Evolutionary conservation across 2,113 vertebrate genomes (phyloP), one percentile per base, ranked within the genome.

Genomic region (Urocynchramus pylzowi): DNA sequence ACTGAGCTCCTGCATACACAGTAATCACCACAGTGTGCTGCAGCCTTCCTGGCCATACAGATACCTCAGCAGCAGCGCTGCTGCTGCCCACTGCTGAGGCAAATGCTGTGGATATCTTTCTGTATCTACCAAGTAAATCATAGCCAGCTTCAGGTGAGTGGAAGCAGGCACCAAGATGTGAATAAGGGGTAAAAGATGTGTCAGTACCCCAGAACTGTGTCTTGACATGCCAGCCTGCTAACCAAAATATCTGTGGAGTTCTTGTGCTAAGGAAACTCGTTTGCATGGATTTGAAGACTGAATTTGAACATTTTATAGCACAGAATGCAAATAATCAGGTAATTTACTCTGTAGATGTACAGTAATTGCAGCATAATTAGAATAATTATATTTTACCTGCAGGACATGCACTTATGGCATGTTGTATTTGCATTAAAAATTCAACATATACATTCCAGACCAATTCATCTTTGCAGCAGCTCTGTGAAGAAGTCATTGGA

Each of bases 281-380:
- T 68, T 76, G 30, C 56, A 33, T 74, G 31, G 37, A 21, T 56
- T 91, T 92, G 74, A 45, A 96, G 50, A 90, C 10, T 49, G 57
- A 93, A 84, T 88, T 83, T 53, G 35, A 93, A 90, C 44, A 61
- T 84, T 96, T 96, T 92, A 90, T 87, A 88, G 22, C 67, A 92
- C 53, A 79, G 60, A 87, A 95, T 95, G 59, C 52, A 94, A 96
- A 96, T 94, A 97, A 95, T 91, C 77, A 89, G 22, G 35, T 95
- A 96, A 95, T 96, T 97, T 94, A 95, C 82, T 96, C 78, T 84
- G 65, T 95, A 93, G 79, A 57, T 96, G 47, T 85, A 87, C 69
- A 77, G 44, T 97, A 96, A 97, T 97, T 92, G 83, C 76, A 80
- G 70, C 90, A 59, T 95, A 97, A 97, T 96, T 96, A 96, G 84